Percentiles rank a stretch among this genome's conserved stretches.
Conservation (phyloP, 2,888 invertebrate genomes). For the Acrocera orbiculus region DNA sequence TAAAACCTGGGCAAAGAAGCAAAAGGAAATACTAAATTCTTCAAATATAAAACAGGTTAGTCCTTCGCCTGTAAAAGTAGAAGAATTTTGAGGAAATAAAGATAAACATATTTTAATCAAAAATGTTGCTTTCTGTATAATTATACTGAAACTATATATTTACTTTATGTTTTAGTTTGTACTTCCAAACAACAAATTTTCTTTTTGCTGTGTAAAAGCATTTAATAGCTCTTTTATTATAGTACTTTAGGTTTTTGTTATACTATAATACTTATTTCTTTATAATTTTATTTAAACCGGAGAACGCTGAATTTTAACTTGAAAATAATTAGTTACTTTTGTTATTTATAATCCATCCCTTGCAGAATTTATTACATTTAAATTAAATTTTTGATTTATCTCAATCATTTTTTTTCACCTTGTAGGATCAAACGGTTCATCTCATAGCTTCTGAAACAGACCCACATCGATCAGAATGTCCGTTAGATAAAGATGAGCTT, state of each 20-base stretch:
- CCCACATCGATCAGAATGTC: conserved; percentile 40
- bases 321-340: too few species aligned
- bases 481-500: conserved; percentile 57
- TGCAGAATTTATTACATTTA: too few species aligned
- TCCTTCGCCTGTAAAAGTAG: background rate
- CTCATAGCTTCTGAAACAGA: too few species aligned
- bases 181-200: background rate
- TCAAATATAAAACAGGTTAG: too few species aligned
- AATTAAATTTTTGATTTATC: too few species aligned
- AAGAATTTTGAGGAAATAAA: background rate
- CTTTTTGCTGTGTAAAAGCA: too few species aligned
- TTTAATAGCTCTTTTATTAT: too few species aligned
- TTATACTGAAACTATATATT: too few species aligned
- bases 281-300: background rate
- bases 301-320: conserved; percentile 1
- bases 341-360: too few species aligned
- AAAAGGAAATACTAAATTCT: conserved; percentile 31
- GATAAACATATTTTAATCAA: background rate
- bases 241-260: too few species aligned
- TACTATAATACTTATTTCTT: too few species aligned
- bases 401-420: background rate
- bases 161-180: background rate
- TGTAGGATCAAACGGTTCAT: conserved; percentile 17
- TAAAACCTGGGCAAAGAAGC: conserved; percentile 50
- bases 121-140: background rate